Percentiles rank a stretch among this genome's conserved stretches.
phyloP scores from a whole-genome alignment of 2,113 vertebrate genomes.

The Synodontis membranacea region DNA sequence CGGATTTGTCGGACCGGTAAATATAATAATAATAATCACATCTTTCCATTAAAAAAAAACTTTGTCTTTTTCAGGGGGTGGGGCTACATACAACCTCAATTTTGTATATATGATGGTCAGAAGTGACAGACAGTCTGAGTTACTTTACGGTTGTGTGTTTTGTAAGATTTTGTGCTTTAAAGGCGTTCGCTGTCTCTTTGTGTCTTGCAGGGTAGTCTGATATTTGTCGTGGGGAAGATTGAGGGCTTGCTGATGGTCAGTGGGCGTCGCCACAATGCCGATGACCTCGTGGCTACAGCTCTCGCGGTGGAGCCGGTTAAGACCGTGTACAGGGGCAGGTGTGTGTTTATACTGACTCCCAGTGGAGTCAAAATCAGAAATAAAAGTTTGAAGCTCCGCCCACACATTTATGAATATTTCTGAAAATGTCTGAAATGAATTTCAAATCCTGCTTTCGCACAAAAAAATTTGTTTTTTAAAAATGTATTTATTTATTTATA shows the following conservation, averaged over 20 bases:
- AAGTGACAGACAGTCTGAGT: too few species aligned
- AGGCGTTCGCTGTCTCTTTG: not conserved
- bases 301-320: slow-evolving; percentile 94
- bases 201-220: slow-evolving; percentile 84
- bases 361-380: not conserved
- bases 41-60: not conserved
- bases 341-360: slow-evolving; percentile 51
- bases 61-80: not conserved
- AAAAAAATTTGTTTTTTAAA: not conserved
- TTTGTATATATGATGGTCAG: too few species aligned
- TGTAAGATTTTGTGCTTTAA: not conserved
- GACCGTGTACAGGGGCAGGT: slow-evolving; percentile 97
- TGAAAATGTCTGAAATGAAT: not conserved
- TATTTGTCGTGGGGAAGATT: slow-evolving; percentile 95
- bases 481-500: not conserved
- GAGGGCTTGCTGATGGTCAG: slow-evolving; percentile 91
- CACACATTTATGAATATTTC: not conserved
- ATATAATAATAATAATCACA: too few species aligned
- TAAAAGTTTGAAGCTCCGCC: not conserved
- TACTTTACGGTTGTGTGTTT: too few species aligned
- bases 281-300: slow-evolving; percentile 94
- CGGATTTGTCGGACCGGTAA: slow-evolving; percentile 94
- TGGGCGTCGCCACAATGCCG: slow-evolving; percentile 90
- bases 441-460: too few species aligned
- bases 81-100: not conserved